Evolutionary conservation across 2,888 invertebrate species (phyloP).

Genomic region (Hyppa rectilinea): DNA sequence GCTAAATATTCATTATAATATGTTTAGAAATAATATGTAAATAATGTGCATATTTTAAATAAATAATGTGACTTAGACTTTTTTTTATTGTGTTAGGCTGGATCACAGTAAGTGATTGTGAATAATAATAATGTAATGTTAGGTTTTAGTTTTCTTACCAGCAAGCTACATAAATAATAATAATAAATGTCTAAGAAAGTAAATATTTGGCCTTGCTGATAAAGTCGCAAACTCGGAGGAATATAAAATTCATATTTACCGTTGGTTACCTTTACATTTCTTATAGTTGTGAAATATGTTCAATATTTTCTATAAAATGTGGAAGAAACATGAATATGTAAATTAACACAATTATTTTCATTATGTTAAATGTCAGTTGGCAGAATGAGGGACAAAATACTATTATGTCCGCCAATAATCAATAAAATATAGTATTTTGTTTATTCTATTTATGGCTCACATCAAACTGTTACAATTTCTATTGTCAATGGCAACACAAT

Average conservation of each 20-base stretch:
- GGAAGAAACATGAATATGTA: background rate
- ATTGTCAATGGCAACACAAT: background rate
- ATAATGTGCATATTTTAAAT: no score
- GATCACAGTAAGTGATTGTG: no score
- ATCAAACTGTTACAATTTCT: background rate
- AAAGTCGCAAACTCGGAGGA: slow-evolving; percentile 10
- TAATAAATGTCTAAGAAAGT: background rate
- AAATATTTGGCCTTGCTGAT: slow-evolving; percentile 38
- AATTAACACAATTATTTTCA: no score
- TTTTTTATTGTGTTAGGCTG: no score
- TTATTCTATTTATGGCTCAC: background rate
- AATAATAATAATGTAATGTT: slow-evolving; percentile 7
- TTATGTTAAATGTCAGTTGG: background rate
- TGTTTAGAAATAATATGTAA: no score
- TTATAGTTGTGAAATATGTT: background rate
- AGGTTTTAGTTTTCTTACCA: slow-evolving; percentile 25
- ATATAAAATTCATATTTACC: background rate
- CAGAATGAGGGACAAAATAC: no score
- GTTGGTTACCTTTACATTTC: background rate
- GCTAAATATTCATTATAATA: no score
- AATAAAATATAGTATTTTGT: no score
- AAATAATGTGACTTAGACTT: no score
- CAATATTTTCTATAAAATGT: background rate
- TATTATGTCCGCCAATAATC: no score
- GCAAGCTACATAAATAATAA: background rate